Conservation (phyloP, 1,140 invertebrate genomes). For the Halictus rubicundus region DNA sequence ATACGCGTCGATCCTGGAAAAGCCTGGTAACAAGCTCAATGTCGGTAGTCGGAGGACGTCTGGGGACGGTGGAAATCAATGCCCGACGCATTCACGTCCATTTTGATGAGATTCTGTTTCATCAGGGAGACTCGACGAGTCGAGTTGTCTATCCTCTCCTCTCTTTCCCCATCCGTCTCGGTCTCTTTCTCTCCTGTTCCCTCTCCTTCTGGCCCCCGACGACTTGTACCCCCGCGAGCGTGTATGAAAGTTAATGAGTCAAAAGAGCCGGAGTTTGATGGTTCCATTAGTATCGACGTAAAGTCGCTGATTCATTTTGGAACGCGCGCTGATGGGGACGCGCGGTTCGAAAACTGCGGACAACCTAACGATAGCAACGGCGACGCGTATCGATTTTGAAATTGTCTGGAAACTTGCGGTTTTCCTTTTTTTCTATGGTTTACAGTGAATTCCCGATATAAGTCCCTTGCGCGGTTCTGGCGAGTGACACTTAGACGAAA, state of each 20-base stretch:
- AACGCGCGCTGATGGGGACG: no score
- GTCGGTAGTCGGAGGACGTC: slow-evolving; percentile 19
- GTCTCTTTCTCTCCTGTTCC: not conserved
- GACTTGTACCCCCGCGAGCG: not conserved
- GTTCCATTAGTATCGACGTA: slow-evolving; percentile 22
- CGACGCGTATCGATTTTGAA: no score
- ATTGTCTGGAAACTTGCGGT: no score
- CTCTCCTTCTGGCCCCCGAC: not conserved
- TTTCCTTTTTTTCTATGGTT: no score
- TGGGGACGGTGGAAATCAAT: slow-evolving; percentile 54
- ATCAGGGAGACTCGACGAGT: slow-evolving; percentile 25
- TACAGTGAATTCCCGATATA: no score
- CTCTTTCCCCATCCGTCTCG: not conserved
- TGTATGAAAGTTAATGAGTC: slow-evolving; percentile 39
- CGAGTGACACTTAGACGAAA: no score
- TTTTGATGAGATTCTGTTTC: slow-evolving; percentile 57
- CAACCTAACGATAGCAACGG: no score
- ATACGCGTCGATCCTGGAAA: slow-evolving; percentile 53
- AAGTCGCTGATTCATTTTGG: slow-evolving; percentile 30
- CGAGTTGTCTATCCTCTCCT: not conserved
- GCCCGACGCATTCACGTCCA: slow-evolving; percentile 49
- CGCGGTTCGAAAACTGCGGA: no score
- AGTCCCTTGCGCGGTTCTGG: no score
- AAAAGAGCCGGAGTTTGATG: slow-evolving; percentile 34
- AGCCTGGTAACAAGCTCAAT: slow-evolving; percentile 45